Percentiles rank a stretch among this genome's conserved stretches.
phyloP scores from a whole-genome alignment of 2,888 invertebrate species.

The Neoaliturus tenellus region DNA sequence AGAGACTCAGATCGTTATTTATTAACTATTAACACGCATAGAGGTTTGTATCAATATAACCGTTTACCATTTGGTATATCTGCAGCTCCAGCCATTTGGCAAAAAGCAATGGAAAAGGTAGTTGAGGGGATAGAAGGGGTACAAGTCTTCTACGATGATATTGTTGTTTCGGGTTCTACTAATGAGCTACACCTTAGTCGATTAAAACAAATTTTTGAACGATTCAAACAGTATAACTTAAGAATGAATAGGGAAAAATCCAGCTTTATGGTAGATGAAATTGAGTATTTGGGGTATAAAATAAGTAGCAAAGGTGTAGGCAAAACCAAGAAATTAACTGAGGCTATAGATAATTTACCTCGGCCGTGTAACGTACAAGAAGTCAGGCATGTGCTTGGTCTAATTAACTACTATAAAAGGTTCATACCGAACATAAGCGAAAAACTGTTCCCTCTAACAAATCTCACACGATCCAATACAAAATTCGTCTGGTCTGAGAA shows the following conservation, averaged over 20 bases:
- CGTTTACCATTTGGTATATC: neutral
- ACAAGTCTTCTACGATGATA: neutral
- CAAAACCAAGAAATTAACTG: neutral
- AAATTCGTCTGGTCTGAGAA: neutral
- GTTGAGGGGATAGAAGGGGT: neutral
- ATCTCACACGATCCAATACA: neutral
- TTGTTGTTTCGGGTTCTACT: neutral
- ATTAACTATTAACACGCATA: neutral
- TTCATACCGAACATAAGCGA: too few relatives aligned
- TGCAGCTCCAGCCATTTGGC: neutral
- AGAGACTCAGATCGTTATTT: neutral
- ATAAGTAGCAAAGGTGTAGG: neutral
- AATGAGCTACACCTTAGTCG: neutral
- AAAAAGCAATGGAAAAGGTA: neutral
- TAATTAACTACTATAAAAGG: too few relatives aligned
- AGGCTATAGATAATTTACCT: neutral
- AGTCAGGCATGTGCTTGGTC: too few relatives aligned
- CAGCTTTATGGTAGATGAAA: neutral
- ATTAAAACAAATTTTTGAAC: neutral
- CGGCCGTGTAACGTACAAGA: neutral
- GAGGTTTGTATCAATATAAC: neutral
- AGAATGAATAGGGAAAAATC: neutral
- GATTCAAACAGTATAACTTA: neutral
- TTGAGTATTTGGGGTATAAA: neutral
- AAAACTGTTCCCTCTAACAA: too few relatives aligned